Percentiles rank a stretch among this genome's conserved stretches.
phyloP scores from a whole-genome alignment of 2,797 vertebrate genomes.

The Carduelis carduelis region DNA sequence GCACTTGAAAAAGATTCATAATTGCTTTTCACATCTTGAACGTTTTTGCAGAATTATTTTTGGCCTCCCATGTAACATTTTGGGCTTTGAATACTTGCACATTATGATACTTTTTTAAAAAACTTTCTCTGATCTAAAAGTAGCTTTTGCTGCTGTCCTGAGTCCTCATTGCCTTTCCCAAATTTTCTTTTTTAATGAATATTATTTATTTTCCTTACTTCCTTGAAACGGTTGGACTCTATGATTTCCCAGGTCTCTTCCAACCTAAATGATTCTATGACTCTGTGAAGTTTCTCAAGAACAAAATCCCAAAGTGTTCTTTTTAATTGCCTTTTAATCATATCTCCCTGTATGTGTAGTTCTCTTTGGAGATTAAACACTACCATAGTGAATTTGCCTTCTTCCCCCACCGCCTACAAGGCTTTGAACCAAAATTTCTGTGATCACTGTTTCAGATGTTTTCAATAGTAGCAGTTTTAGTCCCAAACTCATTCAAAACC shows the following conservation, averaged over 20 bases:
- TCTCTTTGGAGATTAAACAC: background rate
- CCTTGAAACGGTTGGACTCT: background rate
- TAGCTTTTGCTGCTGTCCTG: background rate
- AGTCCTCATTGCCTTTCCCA: background rate
- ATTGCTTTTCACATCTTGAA: background rate
- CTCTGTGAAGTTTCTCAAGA: background rate
- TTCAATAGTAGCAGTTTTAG: background rate
- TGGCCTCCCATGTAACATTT: background rate
- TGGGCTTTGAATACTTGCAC: background rate
- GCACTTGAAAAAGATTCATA: background rate
- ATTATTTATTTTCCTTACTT: background rate
- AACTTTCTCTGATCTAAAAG: background rate
- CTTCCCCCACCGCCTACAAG: background rate
- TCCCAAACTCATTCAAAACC: background rate
- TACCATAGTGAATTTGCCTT: background rate
- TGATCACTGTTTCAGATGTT: background rate
- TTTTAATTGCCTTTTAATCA: background rate
- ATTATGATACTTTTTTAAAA: background rate
- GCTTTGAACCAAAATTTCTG: background rate
- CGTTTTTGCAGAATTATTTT: background rate
- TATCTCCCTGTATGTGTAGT: background rate
- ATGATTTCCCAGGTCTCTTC: background rate
- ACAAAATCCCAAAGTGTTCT: background rate
- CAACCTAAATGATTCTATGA: background rate
- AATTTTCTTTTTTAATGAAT: background rate